Evolutionary conservation across 2,797 vertebrate genomes (phyloP).

Genomic region (Chloroceryle amazona): DNA sequence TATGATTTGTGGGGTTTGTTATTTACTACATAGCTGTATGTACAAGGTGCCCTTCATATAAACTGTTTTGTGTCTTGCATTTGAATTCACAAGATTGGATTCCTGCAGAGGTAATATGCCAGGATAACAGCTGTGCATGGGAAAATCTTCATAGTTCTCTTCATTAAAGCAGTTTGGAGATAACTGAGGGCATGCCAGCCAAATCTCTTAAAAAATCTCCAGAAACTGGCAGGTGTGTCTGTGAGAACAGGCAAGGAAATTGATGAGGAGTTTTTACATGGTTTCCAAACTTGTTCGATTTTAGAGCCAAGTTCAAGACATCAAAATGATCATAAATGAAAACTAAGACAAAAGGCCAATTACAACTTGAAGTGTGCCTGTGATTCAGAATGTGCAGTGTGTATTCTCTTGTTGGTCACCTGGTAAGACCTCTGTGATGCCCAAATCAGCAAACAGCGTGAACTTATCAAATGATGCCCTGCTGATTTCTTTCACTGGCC

Average conservation of each 20-base stretch:
- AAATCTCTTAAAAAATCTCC: background rate
- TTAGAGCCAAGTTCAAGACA: background rate
- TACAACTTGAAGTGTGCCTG: background rate
- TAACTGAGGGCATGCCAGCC: background rate
- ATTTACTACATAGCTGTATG: background rate
- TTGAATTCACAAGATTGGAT: background rate
- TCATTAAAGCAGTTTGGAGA: background rate
- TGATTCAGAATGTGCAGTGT: fast-evolving
- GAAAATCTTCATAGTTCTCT: background rate
- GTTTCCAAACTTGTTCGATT: background rate
- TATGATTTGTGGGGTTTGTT: fast-evolving
- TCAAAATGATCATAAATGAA: background rate
- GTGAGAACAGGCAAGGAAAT: background rate
- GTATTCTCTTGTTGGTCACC: background rate
- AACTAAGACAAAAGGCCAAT: background rate
- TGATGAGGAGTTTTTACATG: background rate
- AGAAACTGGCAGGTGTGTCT: background rate
- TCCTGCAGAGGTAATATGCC: background rate
- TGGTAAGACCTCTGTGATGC: background rate
- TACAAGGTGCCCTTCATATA: background rate
- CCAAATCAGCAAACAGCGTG: background rate
- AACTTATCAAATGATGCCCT: background rate
- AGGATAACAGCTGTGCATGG: background rate
- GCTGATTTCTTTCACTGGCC: background rate
- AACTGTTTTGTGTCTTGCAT: background rate